Percentiles rank a stretch among this genome's conserved stretches.
Evolutionary conservation across 2,888 invertebrate species (phyloP).

Genomic region (Acholoe squamosa): DNA sequence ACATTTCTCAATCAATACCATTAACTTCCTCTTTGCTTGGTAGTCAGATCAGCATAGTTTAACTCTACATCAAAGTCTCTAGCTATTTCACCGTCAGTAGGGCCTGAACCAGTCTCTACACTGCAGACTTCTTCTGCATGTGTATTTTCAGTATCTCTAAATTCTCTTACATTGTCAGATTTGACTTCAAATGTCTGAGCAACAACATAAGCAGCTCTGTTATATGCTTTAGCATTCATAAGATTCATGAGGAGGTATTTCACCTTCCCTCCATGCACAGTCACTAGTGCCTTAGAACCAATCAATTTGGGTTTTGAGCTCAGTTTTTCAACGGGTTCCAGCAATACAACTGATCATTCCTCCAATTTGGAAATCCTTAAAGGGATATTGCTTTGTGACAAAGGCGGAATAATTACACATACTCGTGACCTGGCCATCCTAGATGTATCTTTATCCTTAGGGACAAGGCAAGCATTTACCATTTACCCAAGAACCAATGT

Average conservation of each 20-base stretch:
- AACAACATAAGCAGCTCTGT: neutral
- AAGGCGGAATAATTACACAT: no score
- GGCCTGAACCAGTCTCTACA: no score
- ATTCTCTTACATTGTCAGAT: no score
- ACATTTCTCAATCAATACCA: neutral
- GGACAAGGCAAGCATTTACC: no score
- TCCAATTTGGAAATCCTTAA: neutral
- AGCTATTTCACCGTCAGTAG: no score
- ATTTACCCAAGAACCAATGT: no score
- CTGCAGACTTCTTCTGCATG: no score
- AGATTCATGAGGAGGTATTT: neutral
- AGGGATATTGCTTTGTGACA: neutral
- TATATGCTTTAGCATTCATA: neutral
- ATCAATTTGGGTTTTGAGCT: neutral
- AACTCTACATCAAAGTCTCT: no score
- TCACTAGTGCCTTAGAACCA: neutral
- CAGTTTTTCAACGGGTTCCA: neutral
- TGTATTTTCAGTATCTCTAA: no score
- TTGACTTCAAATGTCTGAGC: neutral
- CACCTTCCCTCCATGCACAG: neutral
- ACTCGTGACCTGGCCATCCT: no score
- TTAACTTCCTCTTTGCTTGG: neutral
- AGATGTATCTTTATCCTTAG: no score
- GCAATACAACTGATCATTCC: neutral
- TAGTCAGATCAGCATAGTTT: no score